Evolutionary conservation across 2,113 vertebrate genomes (phyloP).

Genomic region (Geococcyx californianus): DNA sequence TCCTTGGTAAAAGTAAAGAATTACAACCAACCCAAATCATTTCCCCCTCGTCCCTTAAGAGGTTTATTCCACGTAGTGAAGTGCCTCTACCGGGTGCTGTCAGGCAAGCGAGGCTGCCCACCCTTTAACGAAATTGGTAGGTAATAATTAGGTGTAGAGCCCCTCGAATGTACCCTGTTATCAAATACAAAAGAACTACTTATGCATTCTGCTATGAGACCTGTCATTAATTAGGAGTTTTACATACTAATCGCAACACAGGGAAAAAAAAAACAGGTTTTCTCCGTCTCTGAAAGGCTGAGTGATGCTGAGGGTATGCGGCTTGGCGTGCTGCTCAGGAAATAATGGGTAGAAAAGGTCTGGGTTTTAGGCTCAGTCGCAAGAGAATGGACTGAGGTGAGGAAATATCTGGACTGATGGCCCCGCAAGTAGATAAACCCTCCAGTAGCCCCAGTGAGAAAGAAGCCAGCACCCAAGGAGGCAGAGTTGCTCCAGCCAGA

Average conservation of each 20-base stretch:
- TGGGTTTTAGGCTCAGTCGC: neutral
- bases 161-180: constrained; percentile 33
- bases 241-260: constrained; percentile 38
- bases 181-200: constrained; percentile 52
- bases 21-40: rapidly evolving
- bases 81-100: neutral
- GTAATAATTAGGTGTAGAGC: constrained; percentile 19
- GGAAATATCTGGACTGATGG: neutral
- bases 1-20: neutral
- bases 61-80: neutral
- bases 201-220: constrained; percentile 47
- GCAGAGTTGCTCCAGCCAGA: neutral
- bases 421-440: neutral
- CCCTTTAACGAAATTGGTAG: neutral
- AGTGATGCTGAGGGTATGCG: neutral
- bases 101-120: neutral
- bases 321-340: neutral
- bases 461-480: neutral
- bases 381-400: neutral
- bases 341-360: neutral
- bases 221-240: constrained; percentile 54
- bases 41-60: neutral
- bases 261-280: neutral
- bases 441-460: neutral
- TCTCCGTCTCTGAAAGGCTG: neutral